phyloP scores from a whole-genome alignment of 2,797 vertebrate genomes.

The Phataginus tricuspis region DNA sequence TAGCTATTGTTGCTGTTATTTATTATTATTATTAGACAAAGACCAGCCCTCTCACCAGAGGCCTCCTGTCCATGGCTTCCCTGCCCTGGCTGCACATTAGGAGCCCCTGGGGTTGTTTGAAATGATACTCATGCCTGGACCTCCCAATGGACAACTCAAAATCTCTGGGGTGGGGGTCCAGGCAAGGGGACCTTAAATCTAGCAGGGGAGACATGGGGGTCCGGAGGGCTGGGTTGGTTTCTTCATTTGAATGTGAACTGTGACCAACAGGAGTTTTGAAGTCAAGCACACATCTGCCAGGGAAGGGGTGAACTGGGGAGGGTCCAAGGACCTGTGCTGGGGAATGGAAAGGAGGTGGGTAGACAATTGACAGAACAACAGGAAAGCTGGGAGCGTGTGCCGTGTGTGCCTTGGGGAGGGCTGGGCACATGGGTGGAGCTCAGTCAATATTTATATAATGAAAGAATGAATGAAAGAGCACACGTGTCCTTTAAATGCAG shows the following conservation, averaged over 20 bases:
- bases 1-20: too few species aligned
- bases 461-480: background rate
- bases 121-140: background rate
- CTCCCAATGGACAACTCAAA: background rate
- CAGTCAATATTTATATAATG: background rate
- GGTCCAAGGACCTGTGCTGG: background rate
- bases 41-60: background rate
- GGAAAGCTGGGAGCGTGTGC: background rate
- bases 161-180: background rate
- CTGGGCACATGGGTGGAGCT: rapidly evolving
- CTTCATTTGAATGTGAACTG: background rate
- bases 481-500: background rate
- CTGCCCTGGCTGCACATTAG: background rate
- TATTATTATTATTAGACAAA: background rate
- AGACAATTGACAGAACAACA: background rate
- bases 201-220: background rate
- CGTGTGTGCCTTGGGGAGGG: background rate
- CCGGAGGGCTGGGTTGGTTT: background rate
- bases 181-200: background rate
- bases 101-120: background rate
- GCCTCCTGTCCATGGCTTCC: background rate
- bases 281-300: background rate
- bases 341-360: background rate
- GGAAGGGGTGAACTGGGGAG: background rate
- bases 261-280: background rate